phyloP scores from a whole-genome alignment of 2,113 vertebrate genomes.

The Riparia riparia region DNA sequence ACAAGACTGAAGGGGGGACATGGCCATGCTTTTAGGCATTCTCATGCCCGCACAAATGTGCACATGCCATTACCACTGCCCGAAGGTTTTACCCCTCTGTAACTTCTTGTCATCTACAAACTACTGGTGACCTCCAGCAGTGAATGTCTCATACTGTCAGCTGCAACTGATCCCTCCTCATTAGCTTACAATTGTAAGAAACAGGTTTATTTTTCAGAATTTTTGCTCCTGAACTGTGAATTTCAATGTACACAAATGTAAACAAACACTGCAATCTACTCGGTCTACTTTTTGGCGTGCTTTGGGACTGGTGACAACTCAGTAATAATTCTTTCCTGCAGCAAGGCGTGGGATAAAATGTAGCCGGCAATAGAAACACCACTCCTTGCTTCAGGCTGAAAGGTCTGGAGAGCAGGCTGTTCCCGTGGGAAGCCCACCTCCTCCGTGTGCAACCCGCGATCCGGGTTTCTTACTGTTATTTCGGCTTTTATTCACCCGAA shows the following conservation, averaged over 20 bases:
- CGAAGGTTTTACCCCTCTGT: not conserved
- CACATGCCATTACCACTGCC: not conserved
- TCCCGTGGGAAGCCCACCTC: not conserved
- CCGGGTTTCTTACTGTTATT: not conserved
- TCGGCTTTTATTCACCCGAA: not conserved
- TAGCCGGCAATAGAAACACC: not conserved
- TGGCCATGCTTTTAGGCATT: accelerated
- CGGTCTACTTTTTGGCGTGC: not conserved
- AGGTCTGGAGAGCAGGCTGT: accelerated
- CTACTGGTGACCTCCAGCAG: not conserved
- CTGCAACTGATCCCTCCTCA: not conserved
- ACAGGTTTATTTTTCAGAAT: not conserved
- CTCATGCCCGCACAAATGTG: not conserved
- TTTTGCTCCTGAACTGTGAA: not conserved
- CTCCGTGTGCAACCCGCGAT: accelerated
- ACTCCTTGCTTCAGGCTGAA: not conserved
- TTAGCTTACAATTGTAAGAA: not conserved
- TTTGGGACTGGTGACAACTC: not conserved
- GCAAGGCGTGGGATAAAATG: not conserved
- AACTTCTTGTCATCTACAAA: not conserved
- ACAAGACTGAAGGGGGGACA: accelerated
- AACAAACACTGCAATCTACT: not conserved
- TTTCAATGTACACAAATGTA: not conserved
- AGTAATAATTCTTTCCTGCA: not conserved
- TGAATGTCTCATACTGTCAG: not conserved